These are phyloP conservation scores for Amphipyra tragopoginis DNA, from an alignment of 2,888 invertebrate genomes.

Conservation along the genomic window DNA sequence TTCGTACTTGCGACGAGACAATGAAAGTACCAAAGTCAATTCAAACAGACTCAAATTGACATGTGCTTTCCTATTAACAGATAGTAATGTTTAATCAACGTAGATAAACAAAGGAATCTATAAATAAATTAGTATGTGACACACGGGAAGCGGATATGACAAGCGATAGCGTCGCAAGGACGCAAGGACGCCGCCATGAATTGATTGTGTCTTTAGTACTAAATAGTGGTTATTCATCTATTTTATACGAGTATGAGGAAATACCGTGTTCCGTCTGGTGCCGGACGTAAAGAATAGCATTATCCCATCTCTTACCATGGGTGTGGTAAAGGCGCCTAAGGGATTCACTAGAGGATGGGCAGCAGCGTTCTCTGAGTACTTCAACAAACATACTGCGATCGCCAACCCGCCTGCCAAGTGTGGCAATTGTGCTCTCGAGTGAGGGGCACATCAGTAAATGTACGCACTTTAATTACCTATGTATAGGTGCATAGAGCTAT, in stretches of 20 bases:
- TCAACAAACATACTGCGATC: no score
- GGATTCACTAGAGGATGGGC: no score
- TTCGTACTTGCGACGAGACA: no score
- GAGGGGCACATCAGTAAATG: no score
- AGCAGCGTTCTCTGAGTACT: no score
- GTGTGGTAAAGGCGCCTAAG: no score
- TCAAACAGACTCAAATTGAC: conserved; percentile 6
- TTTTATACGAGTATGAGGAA: no score
- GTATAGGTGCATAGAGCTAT: background rate
- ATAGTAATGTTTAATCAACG: conserved; percentile 18
- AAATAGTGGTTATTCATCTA: background rate
- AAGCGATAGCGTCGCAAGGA: conserved; percentile 61
- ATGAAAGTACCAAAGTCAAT: background rate
- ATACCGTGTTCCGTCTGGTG: no score
- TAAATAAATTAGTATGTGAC: conserved; percentile 45
- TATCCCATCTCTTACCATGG: no score
- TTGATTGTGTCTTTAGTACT: conserved; percentile 39
- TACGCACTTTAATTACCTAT: background rate
- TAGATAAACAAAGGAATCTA: conserved; percentile 57
- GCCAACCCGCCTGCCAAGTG: no score
- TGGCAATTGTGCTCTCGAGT: no score
- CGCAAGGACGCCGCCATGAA: conserved; percentile 59
- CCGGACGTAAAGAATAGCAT: no score
- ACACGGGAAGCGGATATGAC: conserved; percentile 68
- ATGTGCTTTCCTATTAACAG: conserved; percentile 2